phyloP scores from a whole-genome alignment of 2,797 vertebrate genomes.

The Chelon auratus region DNA sequence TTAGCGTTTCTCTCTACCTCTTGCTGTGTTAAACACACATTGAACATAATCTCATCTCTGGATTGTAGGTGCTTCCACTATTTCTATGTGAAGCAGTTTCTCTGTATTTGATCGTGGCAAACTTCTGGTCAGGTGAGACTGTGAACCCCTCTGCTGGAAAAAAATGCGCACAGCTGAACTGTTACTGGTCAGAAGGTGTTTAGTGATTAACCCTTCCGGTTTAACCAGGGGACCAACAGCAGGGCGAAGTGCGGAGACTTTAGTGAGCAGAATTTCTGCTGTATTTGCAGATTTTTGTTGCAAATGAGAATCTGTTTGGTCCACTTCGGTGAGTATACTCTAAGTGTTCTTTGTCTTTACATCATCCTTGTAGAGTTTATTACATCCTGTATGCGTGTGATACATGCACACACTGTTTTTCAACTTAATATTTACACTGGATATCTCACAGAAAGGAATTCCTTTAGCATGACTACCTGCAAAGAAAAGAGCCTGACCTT shows the following conservation, averaged over 20 bases:
- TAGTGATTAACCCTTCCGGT: constrained; percentile 80
- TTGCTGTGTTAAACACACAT: constrained; percentile 6
- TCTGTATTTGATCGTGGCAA: constrained; percentile 26
- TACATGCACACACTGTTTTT: constrained; percentile 1
- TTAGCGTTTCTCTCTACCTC: neutral
- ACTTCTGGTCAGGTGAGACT: constrained; percentile 44
- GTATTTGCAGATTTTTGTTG: constrained; percentile 32
- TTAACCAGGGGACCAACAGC: constrained; percentile 48
- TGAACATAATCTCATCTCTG: neutral
- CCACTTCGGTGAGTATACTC: constrained; percentile 59
- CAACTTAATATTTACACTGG: constrained; percentile 23
- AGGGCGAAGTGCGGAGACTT: constrained; percentile 52
- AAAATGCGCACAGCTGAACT: constrained; percentile 66
- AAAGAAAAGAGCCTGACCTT: constrained; percentile 22
- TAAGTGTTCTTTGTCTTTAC: neutral
- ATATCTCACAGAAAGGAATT: constrained; percentile 36
- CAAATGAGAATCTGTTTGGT: neutral
- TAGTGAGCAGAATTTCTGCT: constrained; percentile 24
- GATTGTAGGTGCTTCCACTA: constrained; percentile 3
- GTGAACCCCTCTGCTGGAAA: constrained; percentile 66
- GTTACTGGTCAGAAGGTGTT: constrained; percentile 58
- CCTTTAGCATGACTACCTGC: constrained; percentile 22
- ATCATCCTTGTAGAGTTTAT: neutral
- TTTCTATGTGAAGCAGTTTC: constrained; percentile 9
- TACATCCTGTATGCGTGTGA: constrained; percentile 7